Base-by-base conservation (phyloP, 1,140 invertebrate genomes). In the Brachionus manjavacas region DNA sequence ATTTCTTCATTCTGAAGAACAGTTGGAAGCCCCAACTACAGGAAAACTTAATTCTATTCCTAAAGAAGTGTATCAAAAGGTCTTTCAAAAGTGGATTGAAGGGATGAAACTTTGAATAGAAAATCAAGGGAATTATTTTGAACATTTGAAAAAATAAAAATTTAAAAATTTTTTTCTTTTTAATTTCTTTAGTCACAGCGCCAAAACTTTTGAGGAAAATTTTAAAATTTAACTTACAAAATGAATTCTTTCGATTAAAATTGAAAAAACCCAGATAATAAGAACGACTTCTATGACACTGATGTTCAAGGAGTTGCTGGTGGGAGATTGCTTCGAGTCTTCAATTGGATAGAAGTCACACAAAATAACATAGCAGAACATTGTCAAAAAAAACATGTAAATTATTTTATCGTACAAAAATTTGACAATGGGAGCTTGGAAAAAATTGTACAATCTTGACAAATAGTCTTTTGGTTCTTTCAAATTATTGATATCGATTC, bases 371-470 rank as follows among this genome's bases (percentile, higher is more conserved):
- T 81, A 81, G 9, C 55, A 64, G 28, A 64, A 81, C 6, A 16
- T 12, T n/a, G 35, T 16, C 14, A 81, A 46, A 64, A 81, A 81
- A 9, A 68, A 1, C 3, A 60, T 14, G 64, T 64, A 81, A 8
- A 81, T 39, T 41, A 60, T 64, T 35, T 81, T 81, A 20, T 81
- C 52, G 39, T 81, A 81, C n/a, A 81, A n/a, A 23, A 81, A 81
- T 68, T 81, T 81, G 12, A 81, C 60, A 20, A 81, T 35, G 4
- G 79, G 79, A 0, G 79, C 79, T 39, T 64, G 49, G 1, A 39
- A 60, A 64, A 81, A 81, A 9, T 31, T 12, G 28, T 64, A 81
- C 7, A 81, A 20, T 43, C 31, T 28, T 14, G 12, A 12, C 6
- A 60, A 35, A 46, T 81, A 81, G 3, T 46, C 20, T 9, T 14